Base-by-base conservation (phyloP, 1,140 invertebrate species). In the Nephila pilipes region DNA sequence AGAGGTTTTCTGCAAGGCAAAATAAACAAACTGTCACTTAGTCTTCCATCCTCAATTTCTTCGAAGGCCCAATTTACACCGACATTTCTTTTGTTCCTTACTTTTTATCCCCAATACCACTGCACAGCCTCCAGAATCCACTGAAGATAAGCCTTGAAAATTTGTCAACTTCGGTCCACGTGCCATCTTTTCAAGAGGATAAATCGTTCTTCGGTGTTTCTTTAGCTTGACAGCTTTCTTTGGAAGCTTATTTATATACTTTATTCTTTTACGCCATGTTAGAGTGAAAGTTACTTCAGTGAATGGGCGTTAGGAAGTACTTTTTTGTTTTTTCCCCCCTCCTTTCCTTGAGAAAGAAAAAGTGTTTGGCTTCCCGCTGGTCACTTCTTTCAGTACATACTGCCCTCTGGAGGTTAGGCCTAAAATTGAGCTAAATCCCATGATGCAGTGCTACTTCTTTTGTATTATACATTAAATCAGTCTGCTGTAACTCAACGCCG, bases 11-110 rank as follows among this genome's bases (percentile, higher is more conserved):
- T n/a, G 10, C 16, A 16, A 18, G 69, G 12, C 32, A 75, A 75
- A 32, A 32, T 75, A 75, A 75, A 36, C 69, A 75, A 75, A 75
- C 29, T 75, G 69, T 75, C 69, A 75, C 69, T 75, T 75, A 75
- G 69, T 36, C 29, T 29, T 32, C 29, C 20, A 75, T 75, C 29
- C 29, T 20, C 29, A 36, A 75, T 36, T 75, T 32, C 18, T 36
- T 14, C 69, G 32, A 16, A 32, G 29, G 14, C 29, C 69, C 69
- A 75, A 75, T 75, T 75, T 75, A 75, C 69, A 75, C 69, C 16
- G 25, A 4, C 69, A 75, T 75, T 75, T 75, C 63, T 75, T 75
- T 75, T 32, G 69, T 75, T 32, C 29, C 25, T 29, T 25, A 32
- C 32, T 32, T 75, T 75, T 75, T 75, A 75, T 36, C 69, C 32